Conservation (phyloP, 2,888 invertebrate genomes). For the Noctua janthina region DNA sequence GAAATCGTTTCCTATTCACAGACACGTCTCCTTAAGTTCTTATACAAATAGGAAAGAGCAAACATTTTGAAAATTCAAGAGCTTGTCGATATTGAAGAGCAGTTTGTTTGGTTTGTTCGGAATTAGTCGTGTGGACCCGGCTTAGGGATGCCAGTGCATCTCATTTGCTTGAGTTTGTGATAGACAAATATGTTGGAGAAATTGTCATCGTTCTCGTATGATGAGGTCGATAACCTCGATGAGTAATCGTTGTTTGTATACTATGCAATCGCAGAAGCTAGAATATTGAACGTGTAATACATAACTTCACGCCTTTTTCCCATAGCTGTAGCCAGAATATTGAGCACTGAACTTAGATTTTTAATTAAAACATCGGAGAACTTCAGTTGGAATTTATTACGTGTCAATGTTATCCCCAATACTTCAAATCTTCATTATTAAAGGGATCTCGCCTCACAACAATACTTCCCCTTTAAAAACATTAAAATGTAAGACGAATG, state of each 20-base stretch:
- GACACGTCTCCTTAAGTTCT: conserved; percentile 62
- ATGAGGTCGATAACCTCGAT: conserved; percentile 52
- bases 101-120: conserved; percentile 76
- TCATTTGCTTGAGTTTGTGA: conserved; percentile 67
- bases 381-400: conserved; percentile 42
- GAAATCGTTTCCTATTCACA: conserved; percentile 71
- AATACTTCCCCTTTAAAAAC: conserved; percentile 50
- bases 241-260: conserved; percentile 36
- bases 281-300: background rate
- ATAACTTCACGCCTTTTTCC: background rate
- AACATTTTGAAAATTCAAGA: conserved; percentile 82
- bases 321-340: background rate
- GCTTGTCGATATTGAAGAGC: conserved; percentile 75
- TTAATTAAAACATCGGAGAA: background rate
- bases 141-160: conserved; percentile 69
- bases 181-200: conserved; percentile 62
- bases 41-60: conserved; percentile 76
- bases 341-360: background rate
- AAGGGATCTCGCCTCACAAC: conserved; percentile 67
- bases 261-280: conserved; percentile 8
- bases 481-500: conserved; percentile 82
- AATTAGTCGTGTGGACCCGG: conserved; percentile 61
- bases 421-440: conserved; percentile 64
- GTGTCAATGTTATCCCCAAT: conserved; percentile 28
- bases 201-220: conserved; percentile 52